Evolutionary conservation across 2,797 vertebrate species (phyloP), one percentile per base, ranked within the genome.

Genomic region (Brachymystax lenok): DNA sequence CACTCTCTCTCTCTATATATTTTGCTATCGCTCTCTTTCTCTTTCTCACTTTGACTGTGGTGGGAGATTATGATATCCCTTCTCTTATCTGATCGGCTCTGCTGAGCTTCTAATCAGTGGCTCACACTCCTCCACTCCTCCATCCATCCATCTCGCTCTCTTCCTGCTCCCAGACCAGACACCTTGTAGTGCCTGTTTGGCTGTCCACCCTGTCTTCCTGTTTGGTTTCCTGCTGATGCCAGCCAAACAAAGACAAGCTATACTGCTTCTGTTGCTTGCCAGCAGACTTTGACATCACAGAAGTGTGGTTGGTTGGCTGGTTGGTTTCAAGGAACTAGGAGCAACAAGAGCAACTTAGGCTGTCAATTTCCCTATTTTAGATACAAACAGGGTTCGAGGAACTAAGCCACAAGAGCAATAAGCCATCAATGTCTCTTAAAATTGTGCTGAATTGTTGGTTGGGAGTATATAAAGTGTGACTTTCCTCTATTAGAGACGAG

Each of bases 31-130:
- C 73, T 67, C 27, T 30, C 28, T 28, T 24, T 64, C 51, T 46
- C 50, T 10, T 40, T 46, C 35, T 13, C 33, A 73, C 19, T 80
- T 79, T 79, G 82, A 83, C 76, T 56, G 81, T 85, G 89, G 90
- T 21, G 14, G 27, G 27, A 46, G n/a, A n/a, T n/a, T n/a, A n/a
- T n/a, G 89, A 90, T 91, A 88, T 91, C 89, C 87, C 82, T 69
- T 80, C 82, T 86, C 89, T 93, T 93, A 93, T 93, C 92, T 87
- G 81, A 84, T 80, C 19, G 77, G 82, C 86, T 90, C 84, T 70
- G 75, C 80, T 84, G 82, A 85, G 84, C 81, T 83, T 90, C 86
- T 92, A 92, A 93, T 93, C 92, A 92, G 85, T 6, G 14, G 76
- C 85, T 84, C 80, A 81, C 90, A 88, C 89, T 88, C 86, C 74